Conservation (phyloP, 2,113 vertebrate genomes). For the Hydrolagus affinis region DNA sequence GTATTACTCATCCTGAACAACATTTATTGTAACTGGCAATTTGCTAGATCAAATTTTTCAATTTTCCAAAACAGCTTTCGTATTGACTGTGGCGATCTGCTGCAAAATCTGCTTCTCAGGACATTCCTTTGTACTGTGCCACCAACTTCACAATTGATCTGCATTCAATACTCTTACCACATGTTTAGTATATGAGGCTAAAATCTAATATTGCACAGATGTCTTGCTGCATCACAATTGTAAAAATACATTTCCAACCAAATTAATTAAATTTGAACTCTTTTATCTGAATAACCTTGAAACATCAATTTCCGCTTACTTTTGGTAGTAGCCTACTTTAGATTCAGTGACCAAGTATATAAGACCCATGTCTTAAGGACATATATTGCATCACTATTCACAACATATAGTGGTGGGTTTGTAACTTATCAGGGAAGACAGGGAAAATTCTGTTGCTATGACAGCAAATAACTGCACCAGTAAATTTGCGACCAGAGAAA, state of each 20-base stretch:
- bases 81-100: too few relatives aligned
- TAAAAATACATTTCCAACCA: background rate
- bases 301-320: background rate
- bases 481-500: too few relatives aligned
- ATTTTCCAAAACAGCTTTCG: background rate
- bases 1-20: background rate
- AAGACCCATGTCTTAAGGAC: background rate
- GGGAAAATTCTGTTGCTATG: background rate
- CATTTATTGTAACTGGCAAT: background rate
- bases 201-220: too few relatives aligned
- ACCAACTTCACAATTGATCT: too few relatives aligned
- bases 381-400: background rate
- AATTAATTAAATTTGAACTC: background rate
- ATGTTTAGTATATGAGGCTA: too few relatives aligned
- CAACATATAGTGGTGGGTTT: background rate
- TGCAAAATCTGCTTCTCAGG: too few relatives aligned
- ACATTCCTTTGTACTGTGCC: too few relatives aligned
- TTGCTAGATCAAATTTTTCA: background rate
- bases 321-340: too few relatives aligned
- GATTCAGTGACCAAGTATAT: background rate
- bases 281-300: background rate
- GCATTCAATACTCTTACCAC: too few relatives aligned
- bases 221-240: background rate
- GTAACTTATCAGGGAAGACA: background rate
- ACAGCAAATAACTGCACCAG: background rate